phyloP scores from a whole-genome alignment of 2,113 vertebrate genomes.

The Xyrauchen texanus region DNA sequence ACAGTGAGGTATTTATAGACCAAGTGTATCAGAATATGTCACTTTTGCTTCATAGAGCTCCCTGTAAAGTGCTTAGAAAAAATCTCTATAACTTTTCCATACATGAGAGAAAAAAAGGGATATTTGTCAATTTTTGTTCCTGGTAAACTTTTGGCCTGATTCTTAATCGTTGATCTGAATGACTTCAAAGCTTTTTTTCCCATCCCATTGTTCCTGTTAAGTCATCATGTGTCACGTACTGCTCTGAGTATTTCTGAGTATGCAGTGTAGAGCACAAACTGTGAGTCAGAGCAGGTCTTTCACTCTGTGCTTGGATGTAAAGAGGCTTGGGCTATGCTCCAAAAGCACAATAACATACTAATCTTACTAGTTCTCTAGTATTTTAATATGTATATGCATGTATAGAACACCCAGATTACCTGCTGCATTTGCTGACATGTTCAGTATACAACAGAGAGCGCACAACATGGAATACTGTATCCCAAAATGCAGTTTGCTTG shows the following conservation, averaged over 20 bases:
- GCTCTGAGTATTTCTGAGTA: constrained; percentile 7
- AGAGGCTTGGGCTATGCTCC: constrained; percentile 50
- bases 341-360: constrained; percentile 21
- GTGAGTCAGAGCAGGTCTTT: constrained; percentile 54
- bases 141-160: not conserved
- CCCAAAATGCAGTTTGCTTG: not conserved
- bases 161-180: not conserved
- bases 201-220: not conserved
- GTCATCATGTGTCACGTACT: constrained; percentile 25
- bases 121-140: not conserved
- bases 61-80: not conserved
- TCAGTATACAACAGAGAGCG: not conserved
- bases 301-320: constrained; percentile 53
- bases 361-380: constrained; percentile 29
- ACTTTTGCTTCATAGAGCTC: not conserved
- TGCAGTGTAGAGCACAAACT: constrained; percentile 52
- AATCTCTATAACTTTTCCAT: not conserved
- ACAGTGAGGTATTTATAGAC: constrained; percentile 66
- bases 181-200: not conserved
- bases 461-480: not conserved
- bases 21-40: constrained; percentile 60
- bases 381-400: too few relatives aligned
- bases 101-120: not conserved
- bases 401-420: too few relatives aligned
- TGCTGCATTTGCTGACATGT: too few relatives aligned